A percentile compares a stretch with the other conserved stretches of the same genome.
Conservation (phyloP, 2,888 invertebrate genomes). For the Parascotia fuliginaria region DNA sequence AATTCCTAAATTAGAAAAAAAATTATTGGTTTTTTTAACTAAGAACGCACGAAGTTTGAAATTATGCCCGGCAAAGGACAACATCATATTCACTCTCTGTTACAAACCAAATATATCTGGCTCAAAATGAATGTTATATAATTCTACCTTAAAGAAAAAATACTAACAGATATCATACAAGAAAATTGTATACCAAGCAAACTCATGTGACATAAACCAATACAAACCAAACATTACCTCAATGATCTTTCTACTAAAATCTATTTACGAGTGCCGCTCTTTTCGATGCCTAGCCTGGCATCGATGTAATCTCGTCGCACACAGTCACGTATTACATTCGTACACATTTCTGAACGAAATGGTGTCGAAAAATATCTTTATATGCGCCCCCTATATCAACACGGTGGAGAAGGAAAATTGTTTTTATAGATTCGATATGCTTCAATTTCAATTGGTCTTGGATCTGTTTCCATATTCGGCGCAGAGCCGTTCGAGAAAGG, state of each 20-base stretch:
- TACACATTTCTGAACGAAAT: conserved; percentile 65
- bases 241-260: background rate
- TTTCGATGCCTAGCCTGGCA: conserved; percentile 9
- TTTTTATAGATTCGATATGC: conserved; percentile 83
- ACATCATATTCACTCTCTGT: no score
- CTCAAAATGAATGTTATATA: no score
- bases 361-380: conserved; percentile 68
- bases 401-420: conserved; percentile 74
- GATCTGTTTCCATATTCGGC: conserved; percentile 70
- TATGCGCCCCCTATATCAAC: conserved; percentile 65
- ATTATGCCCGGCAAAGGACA: no score
- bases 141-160: no score
- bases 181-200: no score
- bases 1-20: no score
- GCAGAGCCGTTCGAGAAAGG: conserved; percentile 39
- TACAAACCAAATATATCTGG: no score
- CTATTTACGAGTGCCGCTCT: conserved; percentile 1
- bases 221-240: background rate
- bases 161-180: no score
- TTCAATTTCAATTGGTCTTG: conserved; percentile 72
- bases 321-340: conserved; percentile 75
- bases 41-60: no score
- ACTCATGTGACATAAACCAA: background rate
- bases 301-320: conserved; percentile 56
- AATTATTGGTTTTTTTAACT: no score